These are phyloP conservation scores for Manis crassicaudata DNA, from an alignment of 2,797 vertebrate species.

Conservation along the genomic window DNA sequence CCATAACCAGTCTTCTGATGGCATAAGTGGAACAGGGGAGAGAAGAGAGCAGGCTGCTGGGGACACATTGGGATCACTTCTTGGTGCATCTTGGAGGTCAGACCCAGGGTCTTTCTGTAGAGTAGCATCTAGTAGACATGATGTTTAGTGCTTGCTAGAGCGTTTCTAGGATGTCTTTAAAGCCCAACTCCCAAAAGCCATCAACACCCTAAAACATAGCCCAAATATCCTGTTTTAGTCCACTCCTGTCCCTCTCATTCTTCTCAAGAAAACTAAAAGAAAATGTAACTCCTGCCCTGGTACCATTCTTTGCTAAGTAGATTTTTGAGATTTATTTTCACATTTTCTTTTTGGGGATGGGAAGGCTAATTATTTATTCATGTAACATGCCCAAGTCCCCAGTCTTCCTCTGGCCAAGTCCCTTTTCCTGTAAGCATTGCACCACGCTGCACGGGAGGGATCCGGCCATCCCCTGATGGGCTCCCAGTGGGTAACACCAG, in stretches of 20 bases:
- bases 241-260: background rate
- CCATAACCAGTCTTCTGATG: background rate
- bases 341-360: background rate
- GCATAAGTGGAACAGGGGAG: background rate
- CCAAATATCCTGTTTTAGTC: background rate
- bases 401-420: background rate
- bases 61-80: background rate
- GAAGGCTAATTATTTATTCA: background rate
- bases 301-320: background rate
- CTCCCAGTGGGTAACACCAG: background rate
- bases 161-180: background rate
- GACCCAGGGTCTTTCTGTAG: background rate
- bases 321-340: constrained; percentile 32
- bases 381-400: background rate
- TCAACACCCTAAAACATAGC: background rate
- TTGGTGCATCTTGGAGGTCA: background rate
- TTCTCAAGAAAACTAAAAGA: background rate
- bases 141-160: background rate
- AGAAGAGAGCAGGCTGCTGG: background rate
- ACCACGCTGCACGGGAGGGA: background rate
- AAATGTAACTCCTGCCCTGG: background rate
- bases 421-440: background rate
- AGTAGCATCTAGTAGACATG: background rate
- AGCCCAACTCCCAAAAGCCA: background rate
- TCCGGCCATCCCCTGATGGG: background rate